These are phyloP conservation scores for Psilopsiagon aurifrons DNA, from an alignment of 2,113 vertebrate species.

Conservation along the genomic window DNA sequence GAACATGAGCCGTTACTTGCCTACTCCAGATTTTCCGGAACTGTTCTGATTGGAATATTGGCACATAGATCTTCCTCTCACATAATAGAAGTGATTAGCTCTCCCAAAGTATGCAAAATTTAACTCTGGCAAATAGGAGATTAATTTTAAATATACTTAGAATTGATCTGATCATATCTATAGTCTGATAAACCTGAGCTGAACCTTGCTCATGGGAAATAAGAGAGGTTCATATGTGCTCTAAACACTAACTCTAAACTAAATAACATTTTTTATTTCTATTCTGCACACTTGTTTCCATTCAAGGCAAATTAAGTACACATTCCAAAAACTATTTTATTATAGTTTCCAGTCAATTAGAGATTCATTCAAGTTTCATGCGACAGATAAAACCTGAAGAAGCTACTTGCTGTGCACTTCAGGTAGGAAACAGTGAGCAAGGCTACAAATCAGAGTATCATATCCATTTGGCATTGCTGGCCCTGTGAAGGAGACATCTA, in stretches of 20 bases:
- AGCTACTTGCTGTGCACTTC: background rate
- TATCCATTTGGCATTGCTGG: background rate
- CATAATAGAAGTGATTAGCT: background rate
- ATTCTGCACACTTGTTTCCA: background rate
- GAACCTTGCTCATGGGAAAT: background rate
- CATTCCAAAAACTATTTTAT: background rate
- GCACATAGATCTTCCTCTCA: background rate
- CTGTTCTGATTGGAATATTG: background rate
- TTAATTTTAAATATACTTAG: background rate
- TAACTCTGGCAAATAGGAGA: background rate
- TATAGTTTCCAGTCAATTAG: background rate
- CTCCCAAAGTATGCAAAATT: background rate
- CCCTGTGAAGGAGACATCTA: background rate
- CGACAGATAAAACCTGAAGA: background rate
- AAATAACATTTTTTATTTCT: background rate
- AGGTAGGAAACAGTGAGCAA: background rate
- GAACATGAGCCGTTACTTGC: background rate
- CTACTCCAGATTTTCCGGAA: background rate
- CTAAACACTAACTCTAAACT: background rate
- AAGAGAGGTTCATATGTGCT: background rate
- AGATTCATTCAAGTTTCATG: background rate
- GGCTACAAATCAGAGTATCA: background rate
- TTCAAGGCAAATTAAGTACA: background rate
- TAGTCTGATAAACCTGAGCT: background rate
- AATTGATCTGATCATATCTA: background rate